Conservation (phyloP, 2,113 vertebrate genomes). For the Petaurus breviceps region DNA sequence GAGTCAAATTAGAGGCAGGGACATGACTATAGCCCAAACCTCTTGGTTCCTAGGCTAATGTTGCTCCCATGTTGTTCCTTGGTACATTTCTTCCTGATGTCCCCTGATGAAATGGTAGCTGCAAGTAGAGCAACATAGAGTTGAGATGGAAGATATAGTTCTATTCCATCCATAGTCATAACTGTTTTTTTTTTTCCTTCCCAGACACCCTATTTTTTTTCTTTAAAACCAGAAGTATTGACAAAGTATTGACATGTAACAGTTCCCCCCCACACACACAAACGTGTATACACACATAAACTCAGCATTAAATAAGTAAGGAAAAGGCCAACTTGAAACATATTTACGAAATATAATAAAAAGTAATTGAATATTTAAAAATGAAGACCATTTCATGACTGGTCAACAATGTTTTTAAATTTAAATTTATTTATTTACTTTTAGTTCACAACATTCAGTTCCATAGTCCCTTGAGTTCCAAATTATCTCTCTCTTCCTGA, state of each 20-base stretch:
- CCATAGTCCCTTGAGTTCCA: no score
- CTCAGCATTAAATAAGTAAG: not conserved
- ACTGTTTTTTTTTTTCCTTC: not conserved
- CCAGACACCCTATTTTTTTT: not conserved
- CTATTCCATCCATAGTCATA: not conserved
- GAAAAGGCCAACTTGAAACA: not conserved
- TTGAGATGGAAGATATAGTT: not conserved
- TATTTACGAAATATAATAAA: not conserved
- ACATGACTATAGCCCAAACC: not conserved
- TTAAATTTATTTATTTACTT: no score
- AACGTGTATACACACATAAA: not conserved
- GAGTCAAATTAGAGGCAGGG: no score
- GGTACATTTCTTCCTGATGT: not conserved
- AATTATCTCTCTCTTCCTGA: no score
- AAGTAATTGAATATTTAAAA: not conserved
- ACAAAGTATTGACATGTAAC: not conserved
- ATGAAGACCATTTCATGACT: conserved; percentile 48
- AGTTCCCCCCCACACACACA: not conserved
- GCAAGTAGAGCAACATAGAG: not conserved
- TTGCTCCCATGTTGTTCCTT: not conserved
- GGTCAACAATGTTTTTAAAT: not conserved
- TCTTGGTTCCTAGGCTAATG: not conserved
- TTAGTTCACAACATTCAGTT: no score
- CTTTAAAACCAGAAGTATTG: not conserved
- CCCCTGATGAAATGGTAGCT: not conserved